These are phyloP conservation scores for Rosalia funebris DNA, from an alignment of 2,888 invertebrate species.

Conservation along the genomic window DNA sequence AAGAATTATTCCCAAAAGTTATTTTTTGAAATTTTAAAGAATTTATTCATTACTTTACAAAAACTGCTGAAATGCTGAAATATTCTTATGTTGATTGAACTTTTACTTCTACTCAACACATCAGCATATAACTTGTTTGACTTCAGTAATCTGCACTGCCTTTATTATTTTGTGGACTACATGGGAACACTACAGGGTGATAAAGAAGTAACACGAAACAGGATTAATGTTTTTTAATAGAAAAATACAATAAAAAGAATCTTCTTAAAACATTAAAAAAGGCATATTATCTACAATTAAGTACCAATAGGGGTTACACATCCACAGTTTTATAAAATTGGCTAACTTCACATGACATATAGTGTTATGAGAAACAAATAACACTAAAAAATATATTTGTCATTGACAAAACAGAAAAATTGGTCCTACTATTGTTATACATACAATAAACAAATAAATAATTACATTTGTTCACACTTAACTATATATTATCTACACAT, in stretches of 20 bases:
- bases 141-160: too few relatives aligned
- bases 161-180: too few relatives aligned
- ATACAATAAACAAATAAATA: slow-evolving; percentile 33
- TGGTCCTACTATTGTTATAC: slow-evolving; percentile 37
- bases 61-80: too few relatives aligned
- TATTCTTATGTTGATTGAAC: too few relatives aligned
- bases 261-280: slow-evolving; percentile 36
- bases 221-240: slow-evolving; percentile 39
- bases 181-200: too few relatives aligned
- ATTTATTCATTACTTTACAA: too few relatives aligned
- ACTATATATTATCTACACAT: slow-evolving; percentile 36
- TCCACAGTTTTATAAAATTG: slow-evolving; percentile 31
- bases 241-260: slow-evolving; percentile 46
- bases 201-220: slow-evolving; percentile 18
- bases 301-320: slow-evolving; percentile 45
- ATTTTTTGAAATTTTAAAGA: too few relatives aligned
- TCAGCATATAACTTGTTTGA: too few relatives aligned
- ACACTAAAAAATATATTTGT: slow-evolving; percentile 35
- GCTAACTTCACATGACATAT: slow-evolving; percentile 10
- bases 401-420: slow-evolving; percentile 38
- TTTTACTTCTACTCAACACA: too few relatives aligned
- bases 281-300: slow-evolving; percentile 41
- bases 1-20: too few relatives aligned
- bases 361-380: slow-evolving; percentile 30
- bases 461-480: slow-evolving; percentile 38